Evolutionary conservation across 2,888 invertebrate species (phyloP), one percentile per base, ranked within the genome.

Genomic region (Parnassius smintheus): DNA sequence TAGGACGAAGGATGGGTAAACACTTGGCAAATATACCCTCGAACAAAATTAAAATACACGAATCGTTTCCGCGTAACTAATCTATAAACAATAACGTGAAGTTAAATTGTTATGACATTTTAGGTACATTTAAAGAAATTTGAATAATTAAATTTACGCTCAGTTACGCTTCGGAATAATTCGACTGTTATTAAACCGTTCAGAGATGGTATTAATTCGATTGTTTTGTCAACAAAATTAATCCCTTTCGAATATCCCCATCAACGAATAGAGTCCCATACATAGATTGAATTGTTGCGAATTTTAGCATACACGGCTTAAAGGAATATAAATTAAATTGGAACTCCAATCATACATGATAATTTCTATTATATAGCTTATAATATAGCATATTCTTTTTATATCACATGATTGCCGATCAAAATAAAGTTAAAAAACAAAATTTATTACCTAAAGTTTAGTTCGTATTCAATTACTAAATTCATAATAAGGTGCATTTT

Each of bases 221-320:
- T 62, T 84, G 77, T 74, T 73, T 72, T 79, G 81, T 82, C 83
- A 82, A 86, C 84, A 86, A 85, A 85, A 83, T 85, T 86, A 86
- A 87, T 87, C 87, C 85, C 75, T 78, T 68, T 68, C 71, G 77
- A 82, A 85, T 83, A 85, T 80, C 75, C 77, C 74, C 72, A 69
- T 68, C 67, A 73, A 68, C 75, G 75, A 77, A 75, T 77, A 75
- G 80, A 72, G 72, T 73, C 72, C 75, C 78, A 81, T 83, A 83
- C 85, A 86, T 80, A 85, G 85, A 88, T 87, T 85, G 83, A 84
- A 89, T 88, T 85, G 83, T 85, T 84, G 72, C 79, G 77, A 83
- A 84, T 82, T 83, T 85, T 82, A 86, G 83, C 86, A 78, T 82
- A 82, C 82, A 85, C 83, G 83, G 82, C 77, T 80, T 77, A 76